Evolutionary conservation across 2,797 vertebrate species (phyloP), one percentile per base, ranked within the genome.

Genomic region (Telmatherina bonti): DNA sequence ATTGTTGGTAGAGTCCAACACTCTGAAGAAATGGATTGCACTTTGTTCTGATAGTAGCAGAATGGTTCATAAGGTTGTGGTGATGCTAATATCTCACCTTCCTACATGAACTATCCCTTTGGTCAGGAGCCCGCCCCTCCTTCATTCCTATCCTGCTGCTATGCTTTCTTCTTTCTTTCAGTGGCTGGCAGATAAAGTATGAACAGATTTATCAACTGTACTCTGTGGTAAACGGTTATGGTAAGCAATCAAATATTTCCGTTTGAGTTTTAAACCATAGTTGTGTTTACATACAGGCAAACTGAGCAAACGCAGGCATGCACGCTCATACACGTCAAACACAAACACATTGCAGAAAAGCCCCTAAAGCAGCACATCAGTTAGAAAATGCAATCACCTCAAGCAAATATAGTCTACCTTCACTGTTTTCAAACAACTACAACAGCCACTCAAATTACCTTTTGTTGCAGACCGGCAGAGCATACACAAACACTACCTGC

Each of bases 381-480:
- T 91, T 81, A 86, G 79, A 68, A 74, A 90, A 90, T 84, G 78
- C 85, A 92, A 92, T 91, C 86, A 91, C 58, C 67, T 70, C 81
- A 77, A 83, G 82, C 81, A 92, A 91, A 89, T 84, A 85, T 27
- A 86, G 69, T 72, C 84, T 76, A 70, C 73, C 77, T 84, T 67
- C 62, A 72, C 59, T 85, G 81, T 84, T 87, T 89, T 84, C 84
- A 88, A 78, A 72, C 81, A 82, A 74, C 74, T 66, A 53, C 5
- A 82, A 83, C 87, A 83, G 78, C 80, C 75, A 63, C 77, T 84
- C 65, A 84, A 78, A 90, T 88, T 64, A 82, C 65, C 52, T 51
- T 73, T 16, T 74, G 83, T 57, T 79, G 67, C 63, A 63, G 82
- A 72, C 70, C 82, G 79, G 75, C 81, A 69, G 76, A 86, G 82